A percentile compares a stretch with the other conserved stretches of the same genome.
phyloP scores from a whole-genome alignment of 1,140 invertebrate species.

The Heliconius melpomene region DNA sequence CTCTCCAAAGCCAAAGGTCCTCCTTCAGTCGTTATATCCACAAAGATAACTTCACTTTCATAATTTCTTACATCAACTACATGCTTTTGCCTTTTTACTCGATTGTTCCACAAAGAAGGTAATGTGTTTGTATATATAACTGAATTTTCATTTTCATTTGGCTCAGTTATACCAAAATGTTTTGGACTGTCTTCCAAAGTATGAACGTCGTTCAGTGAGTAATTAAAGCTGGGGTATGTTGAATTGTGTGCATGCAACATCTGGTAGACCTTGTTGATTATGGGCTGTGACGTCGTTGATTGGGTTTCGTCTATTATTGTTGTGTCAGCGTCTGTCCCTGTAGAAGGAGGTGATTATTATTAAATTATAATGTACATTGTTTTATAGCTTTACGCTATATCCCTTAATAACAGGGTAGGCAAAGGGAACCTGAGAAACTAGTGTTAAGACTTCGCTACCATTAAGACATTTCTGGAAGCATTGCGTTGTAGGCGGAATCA shows the following conservation, averaged over 20 bases:
- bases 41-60: constrained; percentile 41
- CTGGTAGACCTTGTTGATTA: constrained; percentile 70
- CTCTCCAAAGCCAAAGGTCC: constrained; percentile 55
- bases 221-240: constrained; percentile 39
- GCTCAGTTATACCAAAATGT: constrained; percentile 32
- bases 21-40: constrained; percentile 38
- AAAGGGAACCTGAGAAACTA: no score
- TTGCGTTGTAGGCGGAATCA: no score
- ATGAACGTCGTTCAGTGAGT: constrained; percentile 44
- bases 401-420: no score
- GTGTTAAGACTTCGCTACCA: no score
- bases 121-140: not conserved
- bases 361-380: not conserved
- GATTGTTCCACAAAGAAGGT: not conserved
- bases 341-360: not conserved
- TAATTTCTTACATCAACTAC: constrained; percentile 54
- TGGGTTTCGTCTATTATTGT: constrained; percentile 52
- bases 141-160: not conserved
- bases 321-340: constrained; percentile 68
- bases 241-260: constrained; percentile 60
- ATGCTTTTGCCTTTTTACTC: constrained; percentile 56
- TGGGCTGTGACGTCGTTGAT: constrained; percentile 54
- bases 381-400: no score
- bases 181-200: constrained; percentile 53
- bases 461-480: no score